Evolutionary conservation across 2,888 invertebrate genomes (phyloP), one percentile per base, ranked within the genome.

Genomic region (Synergus umbraculus): DNA sequence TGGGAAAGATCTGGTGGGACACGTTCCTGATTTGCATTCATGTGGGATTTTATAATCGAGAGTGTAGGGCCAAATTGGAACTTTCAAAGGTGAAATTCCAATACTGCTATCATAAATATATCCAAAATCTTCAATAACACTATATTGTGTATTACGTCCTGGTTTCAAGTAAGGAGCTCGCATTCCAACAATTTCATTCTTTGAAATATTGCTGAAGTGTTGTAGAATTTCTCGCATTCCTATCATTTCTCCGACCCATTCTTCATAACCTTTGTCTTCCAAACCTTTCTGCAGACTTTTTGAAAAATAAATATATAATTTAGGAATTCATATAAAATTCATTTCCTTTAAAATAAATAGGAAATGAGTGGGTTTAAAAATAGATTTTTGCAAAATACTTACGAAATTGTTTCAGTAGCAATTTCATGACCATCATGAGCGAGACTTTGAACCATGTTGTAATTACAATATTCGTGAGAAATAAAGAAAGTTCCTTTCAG

Each of bases 51-150:
- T 97, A 93, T 96, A 97, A 92, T 98, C 98, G 65, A 98, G 93
- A 0, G 98, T 98, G 93, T 98, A 98, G 0, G 98, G 98, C 98
- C 98, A 98, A 78, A 97, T 95, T 13, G 97, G 97, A 22, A 96
- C 94, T 77, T 95, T 94, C 12, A 95, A 91, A 12, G 97, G 96
- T 0, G 97, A 97, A 77, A 96, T 96, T 79, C 97, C 97, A 87
- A 98, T 95, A 3, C 98, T 98, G 90, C 98, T 97, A 92, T 98
- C 98, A 92, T 98, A 98, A 88, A 97, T 96, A 92, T 96, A 98
- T 9, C 97, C 97, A 91, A 97, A 98, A 92, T 98, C 98, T 93
- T 97, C 96, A 88, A 99, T 93, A 81, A 98, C 97, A 94, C 97
- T 97, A 91, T 97, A 98, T 92, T 98, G 98, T 1, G 97, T 97